phyloP scores from a whole-genome alignment of 2,113 vertebrate genomes.

The Sula dactylatra region DNA sequence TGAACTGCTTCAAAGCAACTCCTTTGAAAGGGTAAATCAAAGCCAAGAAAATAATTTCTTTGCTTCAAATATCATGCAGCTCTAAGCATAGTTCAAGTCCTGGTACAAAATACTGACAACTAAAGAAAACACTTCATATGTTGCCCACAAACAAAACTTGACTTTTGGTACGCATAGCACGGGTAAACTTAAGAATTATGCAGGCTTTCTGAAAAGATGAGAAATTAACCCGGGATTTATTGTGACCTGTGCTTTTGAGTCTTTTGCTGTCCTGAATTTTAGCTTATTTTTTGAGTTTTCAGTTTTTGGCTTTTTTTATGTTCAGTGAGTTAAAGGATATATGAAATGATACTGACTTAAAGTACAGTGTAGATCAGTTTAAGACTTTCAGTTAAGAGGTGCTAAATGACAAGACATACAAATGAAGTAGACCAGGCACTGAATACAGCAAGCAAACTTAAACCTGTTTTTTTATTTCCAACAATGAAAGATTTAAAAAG shows the following conservation, averaged over 20 bases:
- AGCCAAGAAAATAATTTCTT: not conserved
- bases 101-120: not conserved
- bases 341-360: not conserved
- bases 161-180: not conserved
- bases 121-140: not conserved
- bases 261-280: not conserved
- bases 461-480: not conserved
- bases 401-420: not conserved
- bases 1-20: not conserved
- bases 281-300: not conserved
- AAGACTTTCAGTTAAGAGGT: not conserved
- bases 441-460: not conserved
- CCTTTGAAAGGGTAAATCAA: not conserved
- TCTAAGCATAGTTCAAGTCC: not conserved
- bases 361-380: not conserved
- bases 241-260: not conserved
- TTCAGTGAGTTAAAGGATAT: not conserved
- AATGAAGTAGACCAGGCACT: not conserved
- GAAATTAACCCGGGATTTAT: not conserved
- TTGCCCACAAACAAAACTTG: not conserved
- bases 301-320: not conserved
- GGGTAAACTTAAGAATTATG: not conserved
- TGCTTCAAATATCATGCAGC: not conserved
- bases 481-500: not conserved
- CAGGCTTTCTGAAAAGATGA: not conserved